phyloP scores from a whole-genome alignment of 64 coral and sea anemone species.

The Stichodactyla helianthus region DNA sequence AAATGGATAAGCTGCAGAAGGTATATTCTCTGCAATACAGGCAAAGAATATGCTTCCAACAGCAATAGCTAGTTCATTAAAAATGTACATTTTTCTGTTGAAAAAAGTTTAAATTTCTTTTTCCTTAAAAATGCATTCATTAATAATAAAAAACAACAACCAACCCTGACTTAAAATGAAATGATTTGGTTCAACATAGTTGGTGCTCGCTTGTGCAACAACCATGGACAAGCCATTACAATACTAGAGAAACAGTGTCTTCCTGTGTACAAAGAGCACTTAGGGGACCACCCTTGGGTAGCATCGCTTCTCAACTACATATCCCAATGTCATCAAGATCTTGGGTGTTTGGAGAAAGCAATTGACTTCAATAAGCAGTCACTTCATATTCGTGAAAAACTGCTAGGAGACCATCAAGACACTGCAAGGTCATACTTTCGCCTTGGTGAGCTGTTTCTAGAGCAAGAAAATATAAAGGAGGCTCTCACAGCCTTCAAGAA shows the following conservation, averaged over 20 bases:
- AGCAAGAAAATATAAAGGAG: neutral
- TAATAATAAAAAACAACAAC: neutral
- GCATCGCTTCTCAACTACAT: slow-evolving; percentile 28
- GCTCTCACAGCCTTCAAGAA: slow-evolving; percentile 19
- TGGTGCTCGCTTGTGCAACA: neutral
- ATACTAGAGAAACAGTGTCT: slow-evolving; percentile 1
- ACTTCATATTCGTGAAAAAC: neutral
- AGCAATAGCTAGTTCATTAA: too few relatives aligned
- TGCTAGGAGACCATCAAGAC: slow-evolving; percentile 27
- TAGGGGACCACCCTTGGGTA: slow-evolving; percentile 54
- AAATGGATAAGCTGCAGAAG: too few relatives aligned
- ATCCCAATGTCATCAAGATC: slow-evolving; percentile 15
- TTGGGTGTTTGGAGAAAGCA: slow-evolving; percentile 17
- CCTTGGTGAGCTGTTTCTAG: slow-evolving; percentile 4
- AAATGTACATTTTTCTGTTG: too few relatives aligned
- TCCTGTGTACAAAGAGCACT: slow-evolving; percentile 30
- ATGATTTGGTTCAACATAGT: neutral
- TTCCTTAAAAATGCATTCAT: too few relatives aligned
- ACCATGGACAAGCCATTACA: neutral
- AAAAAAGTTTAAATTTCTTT: too few relatives aligned
- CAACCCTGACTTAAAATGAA: too few relatives aligned
- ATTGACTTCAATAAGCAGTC: neutral
- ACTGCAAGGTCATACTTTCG: slow-evolving; percentile 24
- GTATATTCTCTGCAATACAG: too few relatives aligned
- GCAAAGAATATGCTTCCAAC: too few relatives aligned